These are phyloP conservation scores for Drosophila insularis DNA, from an alignment of 1,140 invertebrate genomes.

Conservation along the genomic window DNA sequence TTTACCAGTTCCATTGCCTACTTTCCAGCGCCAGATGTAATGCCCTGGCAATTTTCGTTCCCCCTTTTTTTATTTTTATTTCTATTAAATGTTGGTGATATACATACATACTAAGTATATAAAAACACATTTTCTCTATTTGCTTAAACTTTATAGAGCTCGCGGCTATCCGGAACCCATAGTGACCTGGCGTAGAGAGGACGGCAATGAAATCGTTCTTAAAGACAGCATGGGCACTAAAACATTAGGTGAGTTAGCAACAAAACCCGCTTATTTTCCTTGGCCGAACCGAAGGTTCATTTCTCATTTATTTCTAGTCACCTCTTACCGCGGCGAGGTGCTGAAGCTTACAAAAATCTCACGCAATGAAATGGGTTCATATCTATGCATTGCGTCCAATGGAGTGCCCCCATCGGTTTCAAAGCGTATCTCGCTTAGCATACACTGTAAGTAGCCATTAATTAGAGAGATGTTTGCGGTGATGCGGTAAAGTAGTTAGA, in stretches of 20 bases:
- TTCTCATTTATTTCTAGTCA: slow-evolving; percentile 81
- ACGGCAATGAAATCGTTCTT: slow-evolving; percentile 90
- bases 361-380: slow-evolving; percentile 94
- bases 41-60: not conserved
- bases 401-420: slow-evolving; percentile 91
- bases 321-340: slow-evolving; percentile 87
- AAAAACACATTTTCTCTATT: not conserved
- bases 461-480: slow-evolving; percentile 59
- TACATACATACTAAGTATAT: slow-evolving; percentile 2
- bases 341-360: slow-evolving; percentile 91
- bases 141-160: slow-evolving; percentile 83
- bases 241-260: slow-evolving; percentile 84
- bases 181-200: slow-evolving; percentile 93
- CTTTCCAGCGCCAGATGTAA: not conserved
- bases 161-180: slow-evolving; percentile 92
- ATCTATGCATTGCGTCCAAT: slow-evolving; percentile 93
- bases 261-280: not conserved
- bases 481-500: slow-evolving; percentile 46
- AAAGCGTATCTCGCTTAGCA: slow-evolving; percentile 91
- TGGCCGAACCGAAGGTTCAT: not conserved
- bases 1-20: slow-evolving; percentile 31
- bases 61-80: not conserved
- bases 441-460: slow-evolving; percentile 90
- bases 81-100: slow-evolving; percentile 12
- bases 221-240: slow-evolving; percentile 86